Evolutionary conservation across 2,113 vertebrate genomes (phyloP), one percentile per base, ranked within the genome.

Genomic region (Oryzias celebensis): DNA sequence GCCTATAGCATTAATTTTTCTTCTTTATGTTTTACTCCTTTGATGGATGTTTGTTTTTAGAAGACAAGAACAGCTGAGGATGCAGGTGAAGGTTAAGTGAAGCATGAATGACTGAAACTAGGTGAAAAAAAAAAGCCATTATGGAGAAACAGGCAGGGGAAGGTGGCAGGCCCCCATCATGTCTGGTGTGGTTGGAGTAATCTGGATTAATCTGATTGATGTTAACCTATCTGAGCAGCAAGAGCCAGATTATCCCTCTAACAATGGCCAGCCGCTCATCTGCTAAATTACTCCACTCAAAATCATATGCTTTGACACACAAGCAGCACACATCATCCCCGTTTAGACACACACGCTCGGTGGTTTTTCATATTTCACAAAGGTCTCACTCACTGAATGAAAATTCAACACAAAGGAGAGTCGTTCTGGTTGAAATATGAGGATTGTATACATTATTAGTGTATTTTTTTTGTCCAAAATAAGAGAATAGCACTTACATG

Each of bases 221-320:
- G 87, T 90, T 90, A 89, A 89, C 83, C 87, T 87, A 86, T 90
- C 78, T 89, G 89, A 88, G 84, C 89, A 90, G 84, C 86, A 71
- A 85, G 81, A 89, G 73, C 69, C 83, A 79, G 86, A 89, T 89
- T 84, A 90, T 90, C 89, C 86, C 85, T 77, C 76, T 90, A 87
- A 90, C 89, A 90, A 90, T 86, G 85, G 87, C 85, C 87, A 68
- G 68, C 17, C n/a, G 77, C 72, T 89, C 89, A 88, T 90, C 87
- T 89, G 78, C 77, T 80, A 89, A 90, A 89, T 85, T 85, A 84
- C 86, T 87, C 70, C 86, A 86, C 86, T 89, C 83, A 82, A 84
- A 89, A 85, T 88, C 87, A 87, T 87, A 89, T 89, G 85, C 74
- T 83, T 2, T 26, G 24, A 65, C 65, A 65, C 79, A 74, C 64